phyloP scores from a whole-genome alignment of 2,797 vertebrate genomes.

The Chromis chromis region DNA sequence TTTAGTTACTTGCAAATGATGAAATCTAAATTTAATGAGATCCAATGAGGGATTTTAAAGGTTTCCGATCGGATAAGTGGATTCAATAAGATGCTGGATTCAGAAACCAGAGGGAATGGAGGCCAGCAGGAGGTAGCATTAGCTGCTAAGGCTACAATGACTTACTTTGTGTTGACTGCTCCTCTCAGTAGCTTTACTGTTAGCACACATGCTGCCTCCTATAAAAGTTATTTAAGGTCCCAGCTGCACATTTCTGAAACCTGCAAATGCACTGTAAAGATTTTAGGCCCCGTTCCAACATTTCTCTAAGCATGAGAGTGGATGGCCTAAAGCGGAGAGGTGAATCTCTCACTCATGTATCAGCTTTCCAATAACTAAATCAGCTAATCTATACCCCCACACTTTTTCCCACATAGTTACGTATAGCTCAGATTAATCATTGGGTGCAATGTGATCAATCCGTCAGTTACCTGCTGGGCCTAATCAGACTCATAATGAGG shows the following conservation, averaged over 20 bases:
- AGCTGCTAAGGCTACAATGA: not conserved
- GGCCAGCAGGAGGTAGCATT: not conserved
- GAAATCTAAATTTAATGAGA: not conserved
- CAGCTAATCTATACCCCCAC: not conserved
- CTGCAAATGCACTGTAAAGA: not conserved
- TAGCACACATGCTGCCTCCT: too few relatives aligned
- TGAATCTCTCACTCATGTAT: not conserved
- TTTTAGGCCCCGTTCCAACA: not conserved
- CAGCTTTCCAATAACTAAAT: not conserved
- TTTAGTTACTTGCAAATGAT: not conserved
- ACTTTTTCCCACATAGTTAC: not conserved
- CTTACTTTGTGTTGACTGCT: not conserved
- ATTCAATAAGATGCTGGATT: not conserved
- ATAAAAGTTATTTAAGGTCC: not conserved
- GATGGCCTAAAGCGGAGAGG: too few relatives aligned
- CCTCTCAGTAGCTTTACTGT: too few relatives aligned
- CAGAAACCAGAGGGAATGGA: not conserved
- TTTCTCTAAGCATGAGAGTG: too few relatives aligned
- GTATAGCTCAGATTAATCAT: constrained; percentile 5
- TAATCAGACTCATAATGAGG: constrained; percentile 6
- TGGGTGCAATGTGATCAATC: not conserved
- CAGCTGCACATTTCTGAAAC: not conserved
- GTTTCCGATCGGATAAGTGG: not conserved
- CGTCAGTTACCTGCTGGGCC: not conserved
- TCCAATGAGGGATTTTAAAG: not conserved